Evolutionary conservation across 2,797 vertebrate genomes (phyloP).

Genomic region (Chelonia mydas): DNA sequence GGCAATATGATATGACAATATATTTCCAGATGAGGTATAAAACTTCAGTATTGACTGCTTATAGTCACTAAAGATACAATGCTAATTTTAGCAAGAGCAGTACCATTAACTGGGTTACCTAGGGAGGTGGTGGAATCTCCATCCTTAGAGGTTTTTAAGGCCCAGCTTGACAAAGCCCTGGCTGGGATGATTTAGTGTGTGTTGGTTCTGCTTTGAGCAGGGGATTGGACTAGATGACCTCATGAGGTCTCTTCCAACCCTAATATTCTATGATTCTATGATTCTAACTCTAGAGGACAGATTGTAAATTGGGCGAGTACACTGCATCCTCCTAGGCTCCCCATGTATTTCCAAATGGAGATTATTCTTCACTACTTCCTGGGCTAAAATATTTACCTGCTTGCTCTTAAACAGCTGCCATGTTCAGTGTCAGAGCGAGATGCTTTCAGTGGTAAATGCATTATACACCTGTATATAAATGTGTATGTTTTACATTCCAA

Average conservation of each 20-base stretch:
- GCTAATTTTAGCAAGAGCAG: not conserved
- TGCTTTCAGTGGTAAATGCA: not conserved
- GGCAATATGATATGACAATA: not conserved
- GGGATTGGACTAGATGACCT: too few relatives aligned
- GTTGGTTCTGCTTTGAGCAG: too few relatives aligned
- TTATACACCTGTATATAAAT: not conserved
- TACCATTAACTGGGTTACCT: not conserved
- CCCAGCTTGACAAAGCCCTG: too few relatives aligned
- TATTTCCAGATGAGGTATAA: not conserved
- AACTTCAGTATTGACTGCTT: not conserved
- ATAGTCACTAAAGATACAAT: not conserved
- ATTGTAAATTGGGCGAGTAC: constrained; percentile 14
- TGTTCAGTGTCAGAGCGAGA: constrained; percentile 24
- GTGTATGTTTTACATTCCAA: not conserved
- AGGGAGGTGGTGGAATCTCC: too few relatives aligned
- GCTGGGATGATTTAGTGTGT: too few relatives aligned
- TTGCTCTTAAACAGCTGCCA: constrained; percentile 6
- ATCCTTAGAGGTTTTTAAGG: too few relatives aligned
- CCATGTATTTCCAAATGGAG: not conserved
- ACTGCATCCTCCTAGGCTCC: constrained; percentile 35
- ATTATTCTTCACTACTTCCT: constrained; percentile 41
- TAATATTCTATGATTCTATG: too few relatives aligned
- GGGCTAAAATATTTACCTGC: constrained; percentile 28
- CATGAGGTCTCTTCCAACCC: too few relatives aligned
- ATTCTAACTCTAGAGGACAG: not conserved